Evolutionary conservation across 2,113 vertebrate species (phyloP).

Genomic region (Megalops atlanticus): DNA sequence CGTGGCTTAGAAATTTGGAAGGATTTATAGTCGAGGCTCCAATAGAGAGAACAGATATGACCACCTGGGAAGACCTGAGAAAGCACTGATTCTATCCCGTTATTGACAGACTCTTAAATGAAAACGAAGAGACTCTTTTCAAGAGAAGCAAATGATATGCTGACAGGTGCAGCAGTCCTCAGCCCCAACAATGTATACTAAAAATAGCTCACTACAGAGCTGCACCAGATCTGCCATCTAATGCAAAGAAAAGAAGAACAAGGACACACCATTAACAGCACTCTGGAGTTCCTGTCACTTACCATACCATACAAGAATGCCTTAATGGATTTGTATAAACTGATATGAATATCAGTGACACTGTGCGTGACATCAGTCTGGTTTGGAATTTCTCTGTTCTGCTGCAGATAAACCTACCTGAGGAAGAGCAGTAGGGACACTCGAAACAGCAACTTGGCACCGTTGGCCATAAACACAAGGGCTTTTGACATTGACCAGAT

Average conservation of each 20-base stretch:
- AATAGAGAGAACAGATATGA: background rate
- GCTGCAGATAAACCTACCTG: background rate
- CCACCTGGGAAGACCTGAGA: constrained; percentile 24
- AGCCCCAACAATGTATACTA: constrained; percentile 13
- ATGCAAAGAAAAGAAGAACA: constrained; percentile 19
- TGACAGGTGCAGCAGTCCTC: constrained; percentile 14
- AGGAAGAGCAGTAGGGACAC: constrained; percentile 9
- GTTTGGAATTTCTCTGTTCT: background rate
- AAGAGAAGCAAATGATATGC: constrained; percentile 15
- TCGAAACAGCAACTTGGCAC: constrained; percentile 10
- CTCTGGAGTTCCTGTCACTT: background rate
- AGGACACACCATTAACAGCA: constrained; percentile 11
- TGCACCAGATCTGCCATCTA: constrained; percentile 4
- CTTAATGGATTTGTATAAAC: background rate
- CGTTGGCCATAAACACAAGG: background rate
- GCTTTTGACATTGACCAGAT: background rate
- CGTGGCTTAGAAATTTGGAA: constrained; percentile 13
- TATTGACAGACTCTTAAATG: constrained; percentile 28
- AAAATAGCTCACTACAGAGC: constrained; percentile 18
- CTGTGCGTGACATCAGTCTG: constrained; percentile 27
- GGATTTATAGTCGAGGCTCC: constrained; percentile 30
- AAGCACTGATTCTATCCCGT: too few relatives aligned
- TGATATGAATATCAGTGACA: background rate
- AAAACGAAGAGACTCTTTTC: constrained; percentile 17
- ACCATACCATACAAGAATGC: background rate